phyloP scores from a whole-genome alignment of 2,113 vertebrate species.

The Chionomys nivalis region DNA sequence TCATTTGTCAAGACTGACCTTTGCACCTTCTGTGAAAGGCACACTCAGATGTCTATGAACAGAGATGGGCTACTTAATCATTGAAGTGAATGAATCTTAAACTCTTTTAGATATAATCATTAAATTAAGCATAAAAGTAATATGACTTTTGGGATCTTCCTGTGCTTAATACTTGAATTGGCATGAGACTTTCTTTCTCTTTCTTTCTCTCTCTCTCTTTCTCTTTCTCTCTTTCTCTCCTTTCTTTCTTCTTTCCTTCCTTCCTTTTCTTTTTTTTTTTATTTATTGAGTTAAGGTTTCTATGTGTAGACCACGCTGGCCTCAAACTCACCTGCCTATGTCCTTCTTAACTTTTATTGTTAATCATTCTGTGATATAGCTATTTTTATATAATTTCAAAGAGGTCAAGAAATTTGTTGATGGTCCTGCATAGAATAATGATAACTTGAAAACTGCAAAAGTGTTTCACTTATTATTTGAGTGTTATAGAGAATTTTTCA shows the following conservation, averaged over 20 bases:
- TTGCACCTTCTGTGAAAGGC: no score
- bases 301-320: not conserved
- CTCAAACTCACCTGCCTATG: not conserved
- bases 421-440: not conserved
- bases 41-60: no score
- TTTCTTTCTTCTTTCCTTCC: not conserved
- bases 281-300: not conserved
- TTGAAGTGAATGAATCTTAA: not conserved
- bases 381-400: slow-evolving; percentile 16
- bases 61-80: no score
- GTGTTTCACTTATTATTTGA: not conserved
- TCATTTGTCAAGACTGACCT: no score
- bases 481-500: not conserved
- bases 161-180: not conserved
- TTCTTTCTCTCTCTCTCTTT: no score
- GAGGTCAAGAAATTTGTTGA: not conserved
- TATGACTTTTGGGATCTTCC: not conserved
- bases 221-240: not conserved
- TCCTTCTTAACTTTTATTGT: not conserved
- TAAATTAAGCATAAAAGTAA: not conserved
- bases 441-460: not conserved
- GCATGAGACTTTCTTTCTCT: not conserved
- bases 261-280: not conserved
- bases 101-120: not conserved
- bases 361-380: not conserved